Evolutionary conservation across 2,888 invertebrate species (phyloP).

Genomic region (Heteromurus nitidus): DNA sequence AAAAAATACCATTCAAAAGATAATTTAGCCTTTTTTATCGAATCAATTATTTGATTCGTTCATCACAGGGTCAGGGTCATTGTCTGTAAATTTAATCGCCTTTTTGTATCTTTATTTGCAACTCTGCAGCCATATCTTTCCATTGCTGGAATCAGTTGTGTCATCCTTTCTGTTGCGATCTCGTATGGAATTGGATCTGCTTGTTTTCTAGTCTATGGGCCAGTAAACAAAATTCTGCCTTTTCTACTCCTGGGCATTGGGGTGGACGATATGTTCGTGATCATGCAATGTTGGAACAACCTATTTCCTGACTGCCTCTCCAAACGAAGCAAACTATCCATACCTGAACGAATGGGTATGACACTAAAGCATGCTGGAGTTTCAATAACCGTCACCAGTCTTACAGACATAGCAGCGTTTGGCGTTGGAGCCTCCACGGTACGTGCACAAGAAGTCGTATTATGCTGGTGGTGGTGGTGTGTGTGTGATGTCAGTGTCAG

Average conservation of each 20-base stretch:
- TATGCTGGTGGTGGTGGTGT: not conserved
- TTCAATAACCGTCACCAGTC: slow-evolving; percentile 87
- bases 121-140: slow-evolving; percentile 81
- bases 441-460: slow-evolving; percentile 67
- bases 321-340: slow-evolving; percentile 75
- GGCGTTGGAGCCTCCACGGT: slow-evolving; percentile 85
- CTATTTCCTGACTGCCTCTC: slow-evolving; percentile 71
- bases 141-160: slow-evolving; percentile 82
- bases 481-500: too few species aligned
- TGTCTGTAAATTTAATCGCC: slow-evolving; percentile 47
- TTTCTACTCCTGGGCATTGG: slow-evolving; percentile 87
- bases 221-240: slow-evolving; percentile 87
- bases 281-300: slow-evolving; percentile 86
- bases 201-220: slow-evolving; percentile 84
- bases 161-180: slow-evolving; percentile 84
- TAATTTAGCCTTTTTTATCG: slow-evolving; percentile 8
- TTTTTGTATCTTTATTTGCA: not conserved
- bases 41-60: not conserved
- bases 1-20: not conserved
- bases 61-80: too few species aligned
- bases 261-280: slow-evolving; percentile 91
- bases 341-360: slow-evolving; percentile 81
- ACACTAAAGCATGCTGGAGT: slow-evolving; percentile 88
- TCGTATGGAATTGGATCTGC: slow-evolving; percentile 84
- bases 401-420: slow-evolving; percentile 88